These are phyloP conservation scores for Drosophila suzukii DNA, from an alignment of 1,140 invertebrate genomes.

Conservation along the genomic window DNA sequence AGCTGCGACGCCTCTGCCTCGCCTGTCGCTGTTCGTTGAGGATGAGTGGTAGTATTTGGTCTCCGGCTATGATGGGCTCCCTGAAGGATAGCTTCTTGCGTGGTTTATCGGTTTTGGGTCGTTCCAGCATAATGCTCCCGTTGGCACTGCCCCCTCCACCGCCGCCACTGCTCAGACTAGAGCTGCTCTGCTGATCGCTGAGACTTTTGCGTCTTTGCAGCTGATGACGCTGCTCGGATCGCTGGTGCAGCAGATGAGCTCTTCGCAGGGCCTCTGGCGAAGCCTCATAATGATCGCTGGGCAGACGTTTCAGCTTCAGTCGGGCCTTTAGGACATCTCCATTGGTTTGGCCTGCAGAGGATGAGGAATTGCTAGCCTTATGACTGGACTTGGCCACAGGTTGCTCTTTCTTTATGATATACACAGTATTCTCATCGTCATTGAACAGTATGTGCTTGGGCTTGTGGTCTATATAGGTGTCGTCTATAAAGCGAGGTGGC, in stretches of 20 bases:
- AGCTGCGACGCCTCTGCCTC: slow-evolving; percentile 69
- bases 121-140: slow-evolving; percentile 63
- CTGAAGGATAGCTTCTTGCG: slow-evolving; percentile 94
- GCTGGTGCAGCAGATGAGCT: slow-evolving; percentile 61
- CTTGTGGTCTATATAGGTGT: slow-evolving; percentile 79
- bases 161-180: slow-evolving; percentile 62
- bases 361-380: slow-evolving; percentile 15
- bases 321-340: slow-evolving; percentile 69
- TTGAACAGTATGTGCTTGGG: slow-evolving; percentile 81
- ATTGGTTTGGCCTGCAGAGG: slow-evolving; percentile 5
- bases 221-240: slow-evolving; percentile 59
- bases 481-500: slow-evolving; percentile 69
- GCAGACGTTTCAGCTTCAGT: slow-evolving; percentile 74
- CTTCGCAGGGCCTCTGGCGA: slow-evolving; percentile 69
- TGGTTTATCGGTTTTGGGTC: slow-evolving; percentile 87
- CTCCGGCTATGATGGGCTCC: slow-evolving; percentile 87
- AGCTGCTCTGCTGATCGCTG: slow-evolving; percentile 66
- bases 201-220: slow-evolving; percentile 69
- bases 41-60: slow-evolving; percentile 54
- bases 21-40: slow-evolving; percentile 56
- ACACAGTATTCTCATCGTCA: slow-evolving; percentile 79
- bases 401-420: slow-evolving; percentile 79
- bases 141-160: slow-evolving; percentile 28
- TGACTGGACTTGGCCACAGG: slow-evolving; percentile 62
- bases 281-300: slow-evolving; percentile 56